A percentile compares a stretch with the other conserved stretches of the same genome.
Evolutionary conservation across 2,888 invertebrate species (phyloP).

Genomic region (Oscheius sp.): DNA sequence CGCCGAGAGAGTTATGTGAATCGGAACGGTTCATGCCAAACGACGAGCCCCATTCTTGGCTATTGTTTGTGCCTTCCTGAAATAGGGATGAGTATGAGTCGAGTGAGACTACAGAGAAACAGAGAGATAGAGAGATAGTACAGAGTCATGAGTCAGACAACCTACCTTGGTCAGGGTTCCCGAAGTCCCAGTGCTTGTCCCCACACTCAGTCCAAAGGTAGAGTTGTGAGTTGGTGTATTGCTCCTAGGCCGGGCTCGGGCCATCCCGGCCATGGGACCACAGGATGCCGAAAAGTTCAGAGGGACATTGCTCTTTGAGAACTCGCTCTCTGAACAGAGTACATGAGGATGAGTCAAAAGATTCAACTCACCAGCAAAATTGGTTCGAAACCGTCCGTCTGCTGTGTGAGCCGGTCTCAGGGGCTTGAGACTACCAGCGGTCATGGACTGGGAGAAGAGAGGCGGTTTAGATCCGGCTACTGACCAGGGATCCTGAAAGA

Average conservation of each 20-base stretch:
- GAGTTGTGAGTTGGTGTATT: slow-evolving; percentile 60
- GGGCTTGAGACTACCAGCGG: slow-evolving; percentile 54
- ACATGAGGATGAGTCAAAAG: neutral
- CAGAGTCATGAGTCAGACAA: neutral
- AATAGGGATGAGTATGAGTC: neutral
- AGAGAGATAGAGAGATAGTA: neutral
- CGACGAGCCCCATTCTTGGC: slow-evolving; percentile 48
- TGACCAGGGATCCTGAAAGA: slow-evolving; percentile 68
- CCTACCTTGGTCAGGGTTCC: slow-evolving; percentile 34
- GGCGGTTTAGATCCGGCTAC: slow-evolving; percentile 44
- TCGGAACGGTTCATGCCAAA: slow-evolving; percentile 48
- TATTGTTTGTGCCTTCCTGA: slow-evolving; percentile 24
- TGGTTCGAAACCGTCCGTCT: slow-evolving; percentile 65
- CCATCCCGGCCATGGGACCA: slow-evolving; percentile 50
- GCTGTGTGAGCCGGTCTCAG: slow-evolving; percentile 68
- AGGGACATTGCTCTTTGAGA: slow-evolving; percentile 47
- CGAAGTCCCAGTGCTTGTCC: slow-evolving; percentile 15
- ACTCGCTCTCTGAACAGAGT: slow-evolving; percentile 42
- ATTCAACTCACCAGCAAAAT: slow-evolving; percentile 56
- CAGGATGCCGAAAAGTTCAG: slow-evolving; percentile 59
- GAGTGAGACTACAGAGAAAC: neutral
- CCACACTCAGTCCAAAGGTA: slow-evolving; percentile 32
- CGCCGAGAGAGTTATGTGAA: slow-evolving; percentile 52
- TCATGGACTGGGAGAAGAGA: slow-evolving; percentile 69
- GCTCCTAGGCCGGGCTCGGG: slow-evolving; percentile 62